Evolutionary conservation across 2,113 vertebrate species (phyloP).

Genomic region (Tupaia chinensis): DNA sequence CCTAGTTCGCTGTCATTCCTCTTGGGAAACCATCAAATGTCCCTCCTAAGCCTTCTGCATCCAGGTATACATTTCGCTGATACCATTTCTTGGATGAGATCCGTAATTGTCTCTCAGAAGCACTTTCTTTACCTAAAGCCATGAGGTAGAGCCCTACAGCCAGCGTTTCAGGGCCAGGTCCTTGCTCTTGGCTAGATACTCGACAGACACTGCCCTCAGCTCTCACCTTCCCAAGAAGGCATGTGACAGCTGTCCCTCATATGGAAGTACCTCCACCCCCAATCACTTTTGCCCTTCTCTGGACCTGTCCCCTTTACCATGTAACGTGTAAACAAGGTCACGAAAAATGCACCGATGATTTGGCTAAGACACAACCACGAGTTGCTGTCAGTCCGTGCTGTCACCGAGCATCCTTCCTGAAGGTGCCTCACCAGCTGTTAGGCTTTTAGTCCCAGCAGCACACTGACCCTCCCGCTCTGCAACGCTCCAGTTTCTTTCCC

Average conservation of each 20-base stretch:
- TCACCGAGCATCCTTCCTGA: neutral
- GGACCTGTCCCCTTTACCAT: neutral
- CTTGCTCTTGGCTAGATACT: neutral
- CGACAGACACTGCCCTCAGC: neutral
- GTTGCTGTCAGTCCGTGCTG: neutral
- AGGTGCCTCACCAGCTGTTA: neutral
- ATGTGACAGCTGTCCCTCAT: neutral
- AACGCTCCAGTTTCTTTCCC: neutral
- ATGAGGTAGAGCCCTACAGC: neutral
- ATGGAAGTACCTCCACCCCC: neutral
- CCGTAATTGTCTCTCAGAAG: neutral
- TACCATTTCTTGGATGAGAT: neutral
- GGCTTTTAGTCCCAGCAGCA: neutral
- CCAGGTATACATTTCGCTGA: neutral
- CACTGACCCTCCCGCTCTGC: neutral
- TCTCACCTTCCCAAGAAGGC: neutral
- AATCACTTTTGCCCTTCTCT: neutral
- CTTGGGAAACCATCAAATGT: neutral
- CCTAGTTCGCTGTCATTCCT: neutral
- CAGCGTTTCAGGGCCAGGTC: neutral
- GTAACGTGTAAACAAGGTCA: neutral
- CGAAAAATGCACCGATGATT: neutral
- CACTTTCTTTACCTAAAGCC: conserved; percentile 29
- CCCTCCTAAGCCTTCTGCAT: neutral
- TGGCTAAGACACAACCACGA: neutral